Base-by-base conservation (phyloP, 2,888 invertebrate genomes). In the Lissonota sp. region DNA sequence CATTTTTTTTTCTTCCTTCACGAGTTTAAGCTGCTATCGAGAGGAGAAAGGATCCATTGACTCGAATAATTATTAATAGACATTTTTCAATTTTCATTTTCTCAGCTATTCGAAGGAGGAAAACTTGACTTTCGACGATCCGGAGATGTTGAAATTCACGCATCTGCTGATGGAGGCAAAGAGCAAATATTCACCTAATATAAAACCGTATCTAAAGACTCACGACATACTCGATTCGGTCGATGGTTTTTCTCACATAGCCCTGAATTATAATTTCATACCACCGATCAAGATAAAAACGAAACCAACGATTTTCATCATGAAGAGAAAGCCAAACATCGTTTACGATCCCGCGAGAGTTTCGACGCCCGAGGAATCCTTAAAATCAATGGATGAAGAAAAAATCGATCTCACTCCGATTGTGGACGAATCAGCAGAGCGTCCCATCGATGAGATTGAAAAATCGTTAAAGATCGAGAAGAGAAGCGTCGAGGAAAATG, bases 161-260 rank as follows among this genome's bases (percentile, higher is more conserved):
- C 97, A 98, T 93, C 93, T 98, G 63, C 92, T 98, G 74, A 93
- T 97, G 42, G 98, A 97, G 93, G 96, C 96, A 0, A 97, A 96
- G 92, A 97, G 96, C 89, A 97, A 96, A 93, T 96, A 96, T 91
- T 96, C 96, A 0, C 93, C 95, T 6, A 96, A 95, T 84, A 93
- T 97, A 86, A 95, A 96, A 90, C 94, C 95, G 0, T 96, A 97
- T 84, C 92, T 94, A 8, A 94, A 95, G 80, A 96, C 97, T 0
- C 97, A 97, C 88, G 95, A 95, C 57, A 94, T 96, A 58, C 91
- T 98, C 76, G 96, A 97, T 87, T 95, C 95, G 70, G 94, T 98
- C 14, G 97, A 98, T 87, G 96, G 97, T 70, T 98, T 97, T 91
- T 96, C 96, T 77, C 97, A 97, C 88, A 95, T 98, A 76, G 94